Percentiles rank a stretch among this genome's conserved stretches.
These are phyloP conservation scores for Anser cygnoides DNA, from an alignment of 2,113 vertebrate genomes.

Conservation along the genomic window DNA sequence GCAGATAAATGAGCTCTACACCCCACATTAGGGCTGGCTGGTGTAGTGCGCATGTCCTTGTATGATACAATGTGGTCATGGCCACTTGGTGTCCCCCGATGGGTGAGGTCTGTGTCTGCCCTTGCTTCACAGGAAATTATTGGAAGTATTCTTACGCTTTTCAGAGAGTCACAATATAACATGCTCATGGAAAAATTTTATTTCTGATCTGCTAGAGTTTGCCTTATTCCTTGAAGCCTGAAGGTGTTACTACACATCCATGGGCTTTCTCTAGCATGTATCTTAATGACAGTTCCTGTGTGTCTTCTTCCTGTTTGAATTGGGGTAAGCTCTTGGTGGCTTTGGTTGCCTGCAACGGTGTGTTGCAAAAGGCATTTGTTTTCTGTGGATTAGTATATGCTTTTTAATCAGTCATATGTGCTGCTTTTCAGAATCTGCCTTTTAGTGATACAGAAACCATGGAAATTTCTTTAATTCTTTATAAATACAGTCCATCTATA, in stretches of 20 bases:
- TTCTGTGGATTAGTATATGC: not conserved
- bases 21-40: fast-evolving
- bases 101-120: not conserved
- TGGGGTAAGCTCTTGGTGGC: not conserved
- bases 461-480: not conserved
- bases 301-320: not conserved
- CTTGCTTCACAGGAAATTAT: not conserved
- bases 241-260: not conserved
- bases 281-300: not conserved
- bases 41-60: fast-evolving
- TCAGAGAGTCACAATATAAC: not conserved
- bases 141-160: not conserved
- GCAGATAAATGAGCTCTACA: not conserved
- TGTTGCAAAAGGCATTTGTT: not conserved
- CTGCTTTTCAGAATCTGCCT: not conserved
- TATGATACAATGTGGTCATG: fast-evolving
- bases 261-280: not conserved
- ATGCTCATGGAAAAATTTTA: not conserved
- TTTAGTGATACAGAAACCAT: not conserved
- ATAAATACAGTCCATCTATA: not conserved
- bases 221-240: not conserved
- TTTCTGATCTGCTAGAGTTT: not conserved
- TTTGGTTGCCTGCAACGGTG: not conserved
- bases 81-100: not conserved
- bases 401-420: not conserved